Evolutionary conservation across 2,113 vertebrate genomes (phyloP).

Genomic region (Ictalurus punctatus): DNA sequence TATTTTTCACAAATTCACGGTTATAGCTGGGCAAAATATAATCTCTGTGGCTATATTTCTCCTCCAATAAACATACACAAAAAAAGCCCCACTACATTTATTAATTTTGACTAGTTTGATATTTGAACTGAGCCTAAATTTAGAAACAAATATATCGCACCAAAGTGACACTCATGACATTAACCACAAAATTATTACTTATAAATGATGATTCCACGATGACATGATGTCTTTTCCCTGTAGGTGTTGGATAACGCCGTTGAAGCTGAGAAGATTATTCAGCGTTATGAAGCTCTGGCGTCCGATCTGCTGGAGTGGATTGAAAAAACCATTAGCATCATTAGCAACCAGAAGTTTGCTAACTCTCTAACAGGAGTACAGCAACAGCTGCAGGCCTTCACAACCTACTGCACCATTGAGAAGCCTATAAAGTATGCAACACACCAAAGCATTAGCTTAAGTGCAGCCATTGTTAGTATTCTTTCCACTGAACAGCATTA

Average conservation of each 20-base stretch:
- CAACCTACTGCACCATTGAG: slow-evolving; percentile 92
- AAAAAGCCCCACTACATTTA: not conserved
- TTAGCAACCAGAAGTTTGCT: slow-evolving; percentile 94
- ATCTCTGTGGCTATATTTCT: not conserved
- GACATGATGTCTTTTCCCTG: not conserved
- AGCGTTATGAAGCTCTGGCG: slow-evolving; percentile 83
- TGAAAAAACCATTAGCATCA: slow-evolving; percentile 83
- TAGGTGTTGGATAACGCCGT: slow-evolving; percentile 92
- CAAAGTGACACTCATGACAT: not conserved
- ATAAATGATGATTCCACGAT: not conserved
- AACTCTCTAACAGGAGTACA: slow-evolving; percentile 91
- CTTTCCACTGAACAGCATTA: not conserved
- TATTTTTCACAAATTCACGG: not conserved
- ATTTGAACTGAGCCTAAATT: not conserved
- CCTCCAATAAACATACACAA: not conserved
- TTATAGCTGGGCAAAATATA: not conserved
- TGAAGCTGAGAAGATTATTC: slow-evolving; percentile 82
- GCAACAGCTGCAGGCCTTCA: slow-evolving; percentile 94
- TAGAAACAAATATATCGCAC: not conserved
- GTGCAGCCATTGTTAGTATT: not conserved
- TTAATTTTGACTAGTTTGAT: not conserved
- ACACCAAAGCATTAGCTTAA: not conserved
- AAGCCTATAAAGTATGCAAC: slow-evolving; percentile 88
- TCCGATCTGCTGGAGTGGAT: slow-evolving; percentile 91
- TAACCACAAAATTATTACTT: not conserved